A percentile compares a stretch with the other conserved stretches of the same genome.
Evolutionary conservation across 2,797 vertebrate species (phyloP).

Genomic region (Lepus townsendii): DNA sequence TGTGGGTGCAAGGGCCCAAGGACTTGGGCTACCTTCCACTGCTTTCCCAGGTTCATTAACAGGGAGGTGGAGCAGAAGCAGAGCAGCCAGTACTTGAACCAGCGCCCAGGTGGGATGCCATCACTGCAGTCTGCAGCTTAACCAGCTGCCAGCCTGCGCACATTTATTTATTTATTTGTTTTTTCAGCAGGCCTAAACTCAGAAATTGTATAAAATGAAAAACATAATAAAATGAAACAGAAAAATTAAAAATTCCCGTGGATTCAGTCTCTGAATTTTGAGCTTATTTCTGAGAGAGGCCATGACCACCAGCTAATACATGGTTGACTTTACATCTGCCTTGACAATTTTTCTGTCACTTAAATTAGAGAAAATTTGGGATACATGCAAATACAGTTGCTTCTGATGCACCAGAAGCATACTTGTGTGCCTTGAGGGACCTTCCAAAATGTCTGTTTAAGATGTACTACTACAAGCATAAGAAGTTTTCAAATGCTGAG

Average conservation of each 20-base stretch:
- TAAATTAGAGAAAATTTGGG: slow-evolving; percentile 84
- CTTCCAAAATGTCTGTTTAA: slow-evolving; percentile 84
- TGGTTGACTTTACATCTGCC: slow-evolving; percentile 68
- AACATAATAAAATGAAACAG: background rate
- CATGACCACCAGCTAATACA: slow-evolving; percentile 64
- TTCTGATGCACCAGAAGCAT: slow-evolving; percentile 79
- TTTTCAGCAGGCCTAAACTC: background rate
- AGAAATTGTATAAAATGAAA: slow-evolving; percentile 29
- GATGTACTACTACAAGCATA: slow-evolving; percentile 81
- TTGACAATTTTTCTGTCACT: slow-evolving; percentile 82
- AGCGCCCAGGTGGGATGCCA: no score
- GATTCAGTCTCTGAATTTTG: slow-evolving; percentile 73
- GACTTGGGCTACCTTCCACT: no score
- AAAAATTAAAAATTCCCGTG: slow-evolving; percentile 31
- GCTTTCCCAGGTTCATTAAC: no score
- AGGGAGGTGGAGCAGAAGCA: no score
- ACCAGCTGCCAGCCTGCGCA: no score
- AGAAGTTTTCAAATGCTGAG: slow-evolving; percentile 79
- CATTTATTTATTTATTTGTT: background rate
- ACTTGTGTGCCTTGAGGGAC: slow-evolving; percentile 80
- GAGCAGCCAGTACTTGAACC: no score
- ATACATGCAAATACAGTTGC: slow-evolving; percentile 79
- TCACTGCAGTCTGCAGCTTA: no score
- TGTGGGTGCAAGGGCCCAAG: no score
- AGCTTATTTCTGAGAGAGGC: slow-evolving; percentile 73